Conservation (phyloP, 2,888 invertebrate species). For the Philaethria dido region DNA sequence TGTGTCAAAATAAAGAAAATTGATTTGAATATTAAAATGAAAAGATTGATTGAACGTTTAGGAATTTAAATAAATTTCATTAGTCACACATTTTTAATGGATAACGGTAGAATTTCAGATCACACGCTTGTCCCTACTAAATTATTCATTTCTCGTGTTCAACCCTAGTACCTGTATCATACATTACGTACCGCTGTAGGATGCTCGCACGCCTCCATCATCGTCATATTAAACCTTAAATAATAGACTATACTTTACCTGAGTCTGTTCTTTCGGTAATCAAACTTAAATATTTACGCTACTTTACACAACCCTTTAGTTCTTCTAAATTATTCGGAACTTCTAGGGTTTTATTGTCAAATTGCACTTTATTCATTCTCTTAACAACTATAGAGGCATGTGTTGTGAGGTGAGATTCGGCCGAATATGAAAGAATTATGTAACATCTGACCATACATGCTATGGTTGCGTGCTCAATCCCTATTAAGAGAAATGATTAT, state of each 20-base stretch:
- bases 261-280: not conserved
- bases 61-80: not conserved
- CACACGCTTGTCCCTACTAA: slow-evolving; percentile 26
- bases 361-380: not conserved
- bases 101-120: slow-evolving; percentile 12
- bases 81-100: slow-evolving; percentile 1
- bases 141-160: slow-evolving; percentile 25
- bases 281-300: not conserved
- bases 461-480: too few species aligned
- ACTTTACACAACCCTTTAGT: not conserved
- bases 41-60: not conserved
- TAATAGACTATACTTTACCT: slow-evolving; percentile 5
- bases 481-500: too few species aligned
- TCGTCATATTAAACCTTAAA: slow-evolving; percentile 12
- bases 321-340: not conserved
- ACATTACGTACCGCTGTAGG: not conserved
- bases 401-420: too few species aligned
- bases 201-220: slow-evolving; percentile 5
- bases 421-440: too few species aligned
- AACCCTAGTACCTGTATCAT: slow-evolving; percentile 25
- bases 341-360: not conserved
- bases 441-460: too few species aligned
- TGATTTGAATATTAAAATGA: not conserved
- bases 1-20: not conserved
- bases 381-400: too few species aligned